These are phyloP conservation scores for Pterostichus niger DNA, from an alignment of 2,888 invertebrate species.

Conservation along the genomic window DNA sequence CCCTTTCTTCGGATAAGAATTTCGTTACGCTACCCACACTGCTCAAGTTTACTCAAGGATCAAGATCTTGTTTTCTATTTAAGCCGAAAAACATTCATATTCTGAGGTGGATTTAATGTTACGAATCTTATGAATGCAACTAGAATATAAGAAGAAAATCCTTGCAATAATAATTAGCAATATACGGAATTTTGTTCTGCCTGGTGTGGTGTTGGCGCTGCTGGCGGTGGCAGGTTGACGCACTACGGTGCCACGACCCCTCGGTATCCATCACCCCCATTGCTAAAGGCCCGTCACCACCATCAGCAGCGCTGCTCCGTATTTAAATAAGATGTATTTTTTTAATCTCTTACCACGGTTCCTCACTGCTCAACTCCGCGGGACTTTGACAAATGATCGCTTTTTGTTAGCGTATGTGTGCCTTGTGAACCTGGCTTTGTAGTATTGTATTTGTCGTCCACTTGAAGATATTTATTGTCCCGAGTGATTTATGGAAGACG, in stretches of 20 bases:
- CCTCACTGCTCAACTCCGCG: conserved; percentile 69
- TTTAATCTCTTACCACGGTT: conserved; percentile 71
- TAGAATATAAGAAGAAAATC: too few relatives aligned
- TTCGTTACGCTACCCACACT: too few relatives aligned
- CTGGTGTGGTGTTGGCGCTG: not conserved
- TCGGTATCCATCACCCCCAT: conserved; percentile 48
- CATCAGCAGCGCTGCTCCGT: conserved; percentile 44
- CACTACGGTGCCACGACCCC: conserved; percentile 46
- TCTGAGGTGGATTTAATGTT: too few relatives aligned
- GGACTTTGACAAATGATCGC: conserved; percentile 72
- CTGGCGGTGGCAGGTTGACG: conserved; percentile 62
- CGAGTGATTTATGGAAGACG: conserved; percentile 72
- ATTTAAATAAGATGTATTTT: conserved; percentile 73
- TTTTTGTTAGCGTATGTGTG: conserved; percentile 69
- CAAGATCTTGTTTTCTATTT: too few relatives aligned
- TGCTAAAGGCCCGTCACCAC: not conserved
- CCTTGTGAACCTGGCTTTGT: conserved; percentile 69
- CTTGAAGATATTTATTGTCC: conserved; percentile 74
- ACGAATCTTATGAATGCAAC: too few relatives aligned
- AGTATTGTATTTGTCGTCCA: conserved; percentile 74
- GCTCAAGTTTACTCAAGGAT: too few relatives aligned
- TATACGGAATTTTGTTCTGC: not conserved
- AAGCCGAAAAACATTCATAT: too few relatives aligned
- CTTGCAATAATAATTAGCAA: conserved; percentile 14
- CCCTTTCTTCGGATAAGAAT: too few relatives aligned